Evolutionary conservation across 1,140 invertebrate genomes (phyloP).

Genomic region (Zophobas morio): DNA sequence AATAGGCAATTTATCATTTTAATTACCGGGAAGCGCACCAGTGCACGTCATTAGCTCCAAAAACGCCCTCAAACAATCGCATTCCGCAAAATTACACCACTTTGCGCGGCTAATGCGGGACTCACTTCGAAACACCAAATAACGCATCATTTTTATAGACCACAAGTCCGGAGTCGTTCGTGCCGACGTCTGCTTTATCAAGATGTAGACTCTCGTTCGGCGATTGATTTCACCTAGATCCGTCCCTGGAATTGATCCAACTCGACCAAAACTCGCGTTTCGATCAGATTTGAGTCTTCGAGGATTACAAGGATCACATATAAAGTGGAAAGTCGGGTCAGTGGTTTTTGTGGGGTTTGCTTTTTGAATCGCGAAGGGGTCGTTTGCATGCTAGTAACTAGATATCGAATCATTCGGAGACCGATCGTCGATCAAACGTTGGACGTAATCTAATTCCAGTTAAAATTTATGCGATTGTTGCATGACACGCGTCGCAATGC

Average conservation of each 20-base stretch:
- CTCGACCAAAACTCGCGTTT: background rate
- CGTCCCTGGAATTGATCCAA: background rate
- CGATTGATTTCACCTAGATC: conserved; percentile 6
- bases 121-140: no score
- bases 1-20: conserved; percentile 17
- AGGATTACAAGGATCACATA: conserved; percentile 2
- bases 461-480: conserved; percentile 13
- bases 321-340: conserved; percentile 7
- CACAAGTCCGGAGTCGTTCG: background rate
- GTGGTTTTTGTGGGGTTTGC: conserved; percentile 7
- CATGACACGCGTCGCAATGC: conserved; percentile 10
- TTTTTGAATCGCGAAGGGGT: background rate
- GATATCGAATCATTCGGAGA: conserved; percentile 11
- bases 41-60: background rate
- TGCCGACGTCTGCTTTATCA: background rate
- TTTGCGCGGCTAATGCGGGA: background rate
- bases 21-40: conserved; percentile 1
- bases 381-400: conserved; percentile 4
- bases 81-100: background rate
- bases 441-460: background rate
- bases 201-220: background rate
- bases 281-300: background rate
- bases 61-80: conserved; percentile 3
- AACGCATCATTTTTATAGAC: background rate
- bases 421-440: conserved; percentile 9